Evolutionary conservation across 1,140 invertebrate species (phyloP).

Genomic region (Acromyrmex charruanus): DNA sequence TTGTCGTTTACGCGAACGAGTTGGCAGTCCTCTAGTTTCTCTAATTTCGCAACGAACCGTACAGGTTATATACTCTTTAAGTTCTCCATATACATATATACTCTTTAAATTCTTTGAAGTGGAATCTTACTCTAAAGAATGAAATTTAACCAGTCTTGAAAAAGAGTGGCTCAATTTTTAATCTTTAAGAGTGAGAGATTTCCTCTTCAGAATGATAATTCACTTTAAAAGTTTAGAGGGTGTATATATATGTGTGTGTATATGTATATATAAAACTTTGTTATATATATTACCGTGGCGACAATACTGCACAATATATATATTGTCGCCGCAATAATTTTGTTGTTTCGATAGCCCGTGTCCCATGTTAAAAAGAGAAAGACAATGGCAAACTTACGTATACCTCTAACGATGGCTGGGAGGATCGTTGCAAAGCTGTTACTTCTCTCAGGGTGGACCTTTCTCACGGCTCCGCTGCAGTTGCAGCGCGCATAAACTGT

Average conservation of each 20-base stretch:
- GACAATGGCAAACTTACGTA: conserved; percentile 26
- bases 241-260: background rate
- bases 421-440: conserved; percentile 9
- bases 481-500: conserved; percentile 47
- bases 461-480: background rate
- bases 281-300: no score
- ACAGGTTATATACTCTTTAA: background rate
- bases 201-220: no score
- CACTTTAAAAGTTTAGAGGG: no score
- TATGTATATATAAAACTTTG: background rate
- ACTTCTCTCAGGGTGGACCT: conserved; percentile 1
- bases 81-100: background rate
- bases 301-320: no score
- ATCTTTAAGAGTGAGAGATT: no score
- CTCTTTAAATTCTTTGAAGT: no score
- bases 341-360: background rate
- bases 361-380: background rate
- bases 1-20: background rate
- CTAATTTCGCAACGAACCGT: conserved; percentile 29
- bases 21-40: no score
- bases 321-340: background rate
- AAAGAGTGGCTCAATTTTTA: no score
- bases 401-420: background rate
- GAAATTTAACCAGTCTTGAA: no score
- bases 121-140: no score